These are phyloP conservation scores for Pampusana beccarii DNA, from an alignment of 2,113 vertebrate genomes.

Conservation along the genomic window DNA sequence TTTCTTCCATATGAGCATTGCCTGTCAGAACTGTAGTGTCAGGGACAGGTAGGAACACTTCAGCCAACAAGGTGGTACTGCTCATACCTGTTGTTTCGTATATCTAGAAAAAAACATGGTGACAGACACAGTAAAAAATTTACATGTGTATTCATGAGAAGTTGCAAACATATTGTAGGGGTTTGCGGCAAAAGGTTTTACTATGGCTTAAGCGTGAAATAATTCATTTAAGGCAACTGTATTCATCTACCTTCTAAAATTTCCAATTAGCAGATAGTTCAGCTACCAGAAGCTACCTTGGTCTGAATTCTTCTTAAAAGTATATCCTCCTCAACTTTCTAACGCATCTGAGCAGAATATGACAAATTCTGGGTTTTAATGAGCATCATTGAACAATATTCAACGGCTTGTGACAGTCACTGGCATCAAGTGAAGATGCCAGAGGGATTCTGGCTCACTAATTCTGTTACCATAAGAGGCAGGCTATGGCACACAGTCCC, in stretches of 20 bases:
- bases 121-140: neutral
- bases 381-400: neutral
- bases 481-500: neutral
- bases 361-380: neutral
- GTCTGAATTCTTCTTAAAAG: neutral
- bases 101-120: conserved; percentile 72
- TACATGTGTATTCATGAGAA: neutral
- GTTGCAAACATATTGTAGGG: neutral
- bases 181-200: neutral
- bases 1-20: conserved; percentile 81
- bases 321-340: neutral
- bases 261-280: neutral
- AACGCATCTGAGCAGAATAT: neutral
- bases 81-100: conserved; percentile 84
- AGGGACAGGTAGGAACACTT: conserved; percentile 90
- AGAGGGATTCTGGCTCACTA: neutral
- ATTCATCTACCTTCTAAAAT: neutral
- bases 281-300: neutral
- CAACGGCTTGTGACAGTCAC: neutral
- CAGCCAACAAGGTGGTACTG: conserved; percentile 77
- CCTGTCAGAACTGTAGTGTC: conserved; percentile 85
- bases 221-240: neutral
- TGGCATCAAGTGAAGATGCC: neutral
- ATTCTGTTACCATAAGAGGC: neutral
- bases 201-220: neutral